Evolutionary conservation across 2,113 vertebrate species (phyloP).

Genomic region (Porphyrio hochstetteri): DNA sequence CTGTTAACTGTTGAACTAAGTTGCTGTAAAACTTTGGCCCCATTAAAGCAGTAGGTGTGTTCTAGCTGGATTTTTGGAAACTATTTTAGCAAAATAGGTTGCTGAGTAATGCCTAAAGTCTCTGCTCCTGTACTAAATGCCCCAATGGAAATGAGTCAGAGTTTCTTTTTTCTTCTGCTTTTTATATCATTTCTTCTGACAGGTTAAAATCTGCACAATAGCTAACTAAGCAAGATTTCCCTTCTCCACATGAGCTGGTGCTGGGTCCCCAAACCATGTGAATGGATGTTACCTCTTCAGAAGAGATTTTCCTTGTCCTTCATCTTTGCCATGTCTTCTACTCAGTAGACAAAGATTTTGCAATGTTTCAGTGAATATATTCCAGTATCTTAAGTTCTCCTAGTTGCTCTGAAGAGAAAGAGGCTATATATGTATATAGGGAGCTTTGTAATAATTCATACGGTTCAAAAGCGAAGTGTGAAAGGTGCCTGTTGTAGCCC

Average conservation of each 20-base stretch:
- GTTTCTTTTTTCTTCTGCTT: constrained; percentile 14
- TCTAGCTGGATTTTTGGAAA: constrained; percentile 14
- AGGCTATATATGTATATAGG: background rate
- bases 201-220: constrained; percentile 20
- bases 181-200: constrained; percentile 42
- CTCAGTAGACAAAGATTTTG: background rate
- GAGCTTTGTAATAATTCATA: background rate
- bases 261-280: background rate
- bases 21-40: constrained; percentile 16
- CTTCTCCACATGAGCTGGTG: background rate
- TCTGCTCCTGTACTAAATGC: background rate
- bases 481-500: background rate
- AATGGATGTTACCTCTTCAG: background rate
- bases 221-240: background rate
- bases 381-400: background rate
- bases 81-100: constrained; percentile 26
- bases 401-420: background rate
- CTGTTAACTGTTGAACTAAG: constrained; percentile 36
- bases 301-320: background rate
- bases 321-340: background rate
- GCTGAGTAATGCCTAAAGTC: constrained; percentile 46
- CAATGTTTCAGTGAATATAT: background rate
- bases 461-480: background rate
- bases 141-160: constrained; percentile 51
- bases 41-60: constrained; percentile 2